Base-by-base conservation (phyloP, 2,113 vertebrate genomes). In the Menidia beryllina region DNA sequence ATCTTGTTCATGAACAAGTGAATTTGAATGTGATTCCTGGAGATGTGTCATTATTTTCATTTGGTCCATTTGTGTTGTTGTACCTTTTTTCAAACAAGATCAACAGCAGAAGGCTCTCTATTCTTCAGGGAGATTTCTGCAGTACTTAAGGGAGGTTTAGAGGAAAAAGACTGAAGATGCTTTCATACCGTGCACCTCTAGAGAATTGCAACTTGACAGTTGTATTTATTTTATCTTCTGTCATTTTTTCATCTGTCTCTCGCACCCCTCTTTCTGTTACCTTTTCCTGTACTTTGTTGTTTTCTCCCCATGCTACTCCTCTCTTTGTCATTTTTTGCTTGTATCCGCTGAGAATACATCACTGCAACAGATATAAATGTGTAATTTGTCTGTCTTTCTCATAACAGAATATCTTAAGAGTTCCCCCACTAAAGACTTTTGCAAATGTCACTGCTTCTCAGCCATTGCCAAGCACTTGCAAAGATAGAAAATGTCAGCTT, bases 401-500 rank as follows among this genome's bases (percentile, higher is more conserved):
- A 81, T 73, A 57, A 87, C 62, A 69, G 71, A 57, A 83, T 53
- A 65, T 8, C 69, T 72, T 76, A 38, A 64, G 70, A 53, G 84
- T 66, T 61, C 55, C 69, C 69, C 79, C 8, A 54, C 57, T 65
- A 56, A 52, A 67, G 86, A 81, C 83, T 77, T 89, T 84, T 62
- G 77, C 75, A 91, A 91, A 92, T 91, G 88, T 91, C 90, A 92
- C 53, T 62, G 85, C 86, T 79, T 89, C 82, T 58, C 69, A 72
- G 76, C 79, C 69, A 76, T 79, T 83, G 87, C 85, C 60, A 68
- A 61, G 75, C 63, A 63, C 62, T 86, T 57, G 52, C 73, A 55
- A 59, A 81, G 72, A 84, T 63, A 81, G 64, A 80, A 90, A 92
- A 92, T 91, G 89, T 85, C 90, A 91, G 77, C 65, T 62, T 85